Evolutionary conservation across 2,888 invertebrate genomes (phyloP), one percentile per base, ranked within the genome.

Genomic region (Neelides folsomi): DNA sequence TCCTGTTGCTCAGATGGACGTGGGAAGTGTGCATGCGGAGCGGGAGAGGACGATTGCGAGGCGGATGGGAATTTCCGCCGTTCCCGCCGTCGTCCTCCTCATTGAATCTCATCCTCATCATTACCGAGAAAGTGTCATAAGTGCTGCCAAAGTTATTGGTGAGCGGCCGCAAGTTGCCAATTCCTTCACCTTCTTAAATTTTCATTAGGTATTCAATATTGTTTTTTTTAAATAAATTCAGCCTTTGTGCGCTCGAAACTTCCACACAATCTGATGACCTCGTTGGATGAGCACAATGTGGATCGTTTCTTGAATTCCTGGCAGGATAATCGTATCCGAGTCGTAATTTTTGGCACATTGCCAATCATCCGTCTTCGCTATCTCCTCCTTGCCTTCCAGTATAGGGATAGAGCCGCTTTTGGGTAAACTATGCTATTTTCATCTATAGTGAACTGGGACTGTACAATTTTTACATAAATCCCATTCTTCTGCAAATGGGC

Each of bases 311-410:
- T 94, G 34, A 79, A 78, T 43, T 89, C 90, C 49, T 94, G 93
- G 83, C 79, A 79, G 55, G 94, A 95, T 72, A 95, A 95, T 71
- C 79, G 82, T 70, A 88, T 94, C 40, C 78, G 93, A 59, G 90
- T 86, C 34, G 73, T 95, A 51, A 82, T 94, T 66, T 86, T 93
- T 71, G 69, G 69, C 27, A 67, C 66, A 9, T 69, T 70, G 40
- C 68, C 67, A 15, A 66, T 69, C 39, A 80, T 87, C 50, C 78
- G 90, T 48, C 76, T 94, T 51, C 75, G 94, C 58, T 95, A 93
- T 73, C 75, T 93, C 59, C 77, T 92, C 57, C 81, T 86, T 57
- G 92, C 93, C 36, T 92, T 82, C 72, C 82, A 83, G 69, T 88
- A 87, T 70, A 77, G 85, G 64, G 83, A 86, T 66, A 76, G 86